These are phyloP conservation scores for Polydrusus cervinus DNA, from an alignment of 2,888 invertebrate species.

Conservation along the genomic window DNA sequence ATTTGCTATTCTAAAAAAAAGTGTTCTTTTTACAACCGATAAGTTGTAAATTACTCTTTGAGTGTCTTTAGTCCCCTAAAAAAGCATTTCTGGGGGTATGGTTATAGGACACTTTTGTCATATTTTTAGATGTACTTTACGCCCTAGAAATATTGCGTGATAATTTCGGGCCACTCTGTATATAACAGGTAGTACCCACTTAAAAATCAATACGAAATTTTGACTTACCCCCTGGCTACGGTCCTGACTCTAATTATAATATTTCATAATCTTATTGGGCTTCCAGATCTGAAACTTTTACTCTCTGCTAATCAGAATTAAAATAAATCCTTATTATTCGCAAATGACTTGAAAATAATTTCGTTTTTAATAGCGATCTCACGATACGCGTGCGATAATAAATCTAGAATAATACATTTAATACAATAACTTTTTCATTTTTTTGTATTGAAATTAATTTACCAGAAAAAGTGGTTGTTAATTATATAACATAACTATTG, in stretches of 20 bases:
- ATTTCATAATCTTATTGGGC: background rate
- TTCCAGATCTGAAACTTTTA: slow-evolving; percentile 34
- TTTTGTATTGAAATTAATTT: slow-evolving; percentile 23
- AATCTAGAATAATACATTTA: slow-evolving; percentile 4
- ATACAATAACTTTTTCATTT: slow-evolving; percentile 11
- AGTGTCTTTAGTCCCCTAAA: no score
- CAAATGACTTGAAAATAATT: slow-evolving; percentile 38
- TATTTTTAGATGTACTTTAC: no score
- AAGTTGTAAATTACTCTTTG: no score
- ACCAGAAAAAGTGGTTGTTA: background rate
- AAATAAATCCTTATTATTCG: slow-evolving; percentile 43
- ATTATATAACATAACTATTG: slow-evolving; percentile 2
- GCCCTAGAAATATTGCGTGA: no score
- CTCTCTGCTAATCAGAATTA: slow-evolving; percentile 31
- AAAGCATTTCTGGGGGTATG: no score
- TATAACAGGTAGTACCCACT: no score
- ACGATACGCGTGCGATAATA: slow-evolving; percentile 31
- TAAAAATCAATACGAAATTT: no score
- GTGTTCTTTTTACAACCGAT: no score
- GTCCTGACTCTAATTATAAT: slow-evolving; percentile 4
- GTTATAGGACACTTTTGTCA: no score
- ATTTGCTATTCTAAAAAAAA: no score
- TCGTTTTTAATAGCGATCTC: slow-evolving; percentile 34
- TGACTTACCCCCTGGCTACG: no score
- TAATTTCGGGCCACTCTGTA: no score